A percentile compares a stretch with the other conserved stretches of the same genome.
These are phyloP conservation scores for Phalacrocorax carbo DNA, from an alignment of 2,113 vertebrate genomes.

Conservation along the genomic window DNA sequence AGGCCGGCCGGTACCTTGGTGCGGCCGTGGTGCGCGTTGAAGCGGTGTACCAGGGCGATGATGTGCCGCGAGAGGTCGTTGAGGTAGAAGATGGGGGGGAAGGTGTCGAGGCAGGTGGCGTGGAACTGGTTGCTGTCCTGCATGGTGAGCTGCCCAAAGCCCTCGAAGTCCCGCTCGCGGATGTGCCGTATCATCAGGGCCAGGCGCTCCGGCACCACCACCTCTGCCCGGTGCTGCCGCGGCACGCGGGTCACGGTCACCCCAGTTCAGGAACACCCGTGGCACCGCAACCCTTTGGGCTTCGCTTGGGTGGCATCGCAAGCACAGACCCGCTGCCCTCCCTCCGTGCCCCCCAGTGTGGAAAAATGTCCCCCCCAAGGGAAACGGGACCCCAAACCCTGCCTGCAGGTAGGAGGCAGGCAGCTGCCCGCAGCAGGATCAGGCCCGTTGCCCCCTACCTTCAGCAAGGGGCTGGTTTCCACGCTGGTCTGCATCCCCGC, in stretches of 20 bases:
- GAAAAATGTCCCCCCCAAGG: neutral
- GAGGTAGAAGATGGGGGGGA: constrained; percentile 94
- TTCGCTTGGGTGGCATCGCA: rapidly evolving
- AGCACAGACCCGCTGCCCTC: neutral
- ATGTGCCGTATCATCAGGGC: constrained; percentile 82
- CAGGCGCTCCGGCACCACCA: constrained; percentile 84
- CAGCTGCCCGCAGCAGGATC: neutral
- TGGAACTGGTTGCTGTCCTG: constrained; percentile 98
- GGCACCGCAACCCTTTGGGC: rapidly evolving
- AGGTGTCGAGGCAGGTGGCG: constrained; percentile 94
- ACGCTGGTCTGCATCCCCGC: constrained; percentile 93
- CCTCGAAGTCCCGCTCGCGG: constrained; percentile 79
- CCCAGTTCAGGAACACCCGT: rapidly evolving
- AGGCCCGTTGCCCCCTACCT: constrained; percentile 61
- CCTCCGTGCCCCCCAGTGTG: neutral
- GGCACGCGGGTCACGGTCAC: rapidly evolving
- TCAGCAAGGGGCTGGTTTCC: constrained; percentile 86
- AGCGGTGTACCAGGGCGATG: constrained; percentile 85
- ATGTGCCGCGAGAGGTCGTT: constrained; percentile 81
- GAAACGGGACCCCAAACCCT: neutral
- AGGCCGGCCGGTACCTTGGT: constrained; percentile 75
- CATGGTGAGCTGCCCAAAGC: constrained; percentile 91
- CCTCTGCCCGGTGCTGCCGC: constrained; percentile 83
- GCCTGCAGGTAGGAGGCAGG: neutral
- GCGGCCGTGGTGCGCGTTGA: constrained; percentile 80